Percentiles rank a stretch among this genome's conserved stretches.
These are phyloP conservation scores for Spongilla lacustris DNA, from an alignment of 37 sponge, comb jelly and placozoan species.

Conservation along the genomic window DNA sequence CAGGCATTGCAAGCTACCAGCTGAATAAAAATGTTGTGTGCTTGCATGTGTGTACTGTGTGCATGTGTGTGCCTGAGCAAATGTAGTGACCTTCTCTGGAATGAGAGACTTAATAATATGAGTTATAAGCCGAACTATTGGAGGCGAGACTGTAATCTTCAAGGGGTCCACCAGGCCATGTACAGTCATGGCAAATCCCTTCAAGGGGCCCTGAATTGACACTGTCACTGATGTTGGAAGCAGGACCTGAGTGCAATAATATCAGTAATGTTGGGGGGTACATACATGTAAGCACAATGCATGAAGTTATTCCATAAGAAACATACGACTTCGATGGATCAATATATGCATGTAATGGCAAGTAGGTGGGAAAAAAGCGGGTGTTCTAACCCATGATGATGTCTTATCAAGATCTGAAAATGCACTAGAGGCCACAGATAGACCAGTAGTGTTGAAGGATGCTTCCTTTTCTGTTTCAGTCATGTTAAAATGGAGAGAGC, in stretches of 20 bases:
- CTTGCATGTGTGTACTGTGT: no score
- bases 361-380: no score
- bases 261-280: no score
- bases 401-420: conserved; percentile 49
- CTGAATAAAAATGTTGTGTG: no score
- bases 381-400: conserved; percentile 48
- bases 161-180: conserved; percentile 25
- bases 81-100: conserved; percentile 55
- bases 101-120: conserved; percentile 54
- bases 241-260: conserved; percentile 53
- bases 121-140: conserved; percentile 66
- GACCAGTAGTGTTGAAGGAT: conserved; percentile 20
- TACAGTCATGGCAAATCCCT: conserved; percentile 49
- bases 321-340: no score
- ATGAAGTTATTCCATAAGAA: no score
- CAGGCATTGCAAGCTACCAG: no score
- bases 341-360: no score
- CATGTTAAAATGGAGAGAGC: conserved; percentile 35
- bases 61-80: no score
- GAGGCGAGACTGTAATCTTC: conserved; percentile 64
- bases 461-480: conserved; percentile 36
- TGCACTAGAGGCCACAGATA: conserved; percentile 47
- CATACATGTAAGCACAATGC: no score
- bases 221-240: conserved; percentile 49
- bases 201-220: conserved; percentile 40